Evolutionary conservation across 92 coral and sea anemone genomes (phyloP).

Genomic region (Isaurus tuberculatus): DNA sequence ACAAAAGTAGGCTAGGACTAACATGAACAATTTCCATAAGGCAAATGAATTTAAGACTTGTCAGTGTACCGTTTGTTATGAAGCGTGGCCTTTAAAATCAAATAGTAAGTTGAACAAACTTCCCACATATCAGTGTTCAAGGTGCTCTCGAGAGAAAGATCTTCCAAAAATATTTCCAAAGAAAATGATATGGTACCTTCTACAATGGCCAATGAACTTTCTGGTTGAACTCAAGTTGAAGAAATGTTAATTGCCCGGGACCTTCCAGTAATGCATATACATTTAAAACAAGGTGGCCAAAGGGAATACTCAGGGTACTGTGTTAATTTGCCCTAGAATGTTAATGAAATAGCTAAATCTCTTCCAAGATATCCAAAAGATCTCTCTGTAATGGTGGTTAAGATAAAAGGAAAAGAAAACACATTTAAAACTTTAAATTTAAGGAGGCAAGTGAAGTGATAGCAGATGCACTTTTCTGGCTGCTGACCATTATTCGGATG

Average conservation of each 20-base stretch:
- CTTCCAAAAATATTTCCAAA: not conserved
- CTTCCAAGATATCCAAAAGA: constrained; percentile 7
- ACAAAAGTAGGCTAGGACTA: constrained; percentile 8
- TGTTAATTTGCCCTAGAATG: not conserved
- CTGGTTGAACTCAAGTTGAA: constrained; percentile 6
- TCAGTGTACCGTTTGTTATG: constrained; percentile 7
- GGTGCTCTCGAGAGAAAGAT: constrained; percentile 6
- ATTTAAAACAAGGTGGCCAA: constrained; percentile 13
- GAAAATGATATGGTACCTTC: constrained; percentile 4
- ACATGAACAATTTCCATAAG: not conserved
- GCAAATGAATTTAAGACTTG: not conserved
- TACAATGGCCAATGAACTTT: not conserved
- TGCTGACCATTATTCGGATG: constrained; percentile 49
- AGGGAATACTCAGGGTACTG: constrained; percentile 2
- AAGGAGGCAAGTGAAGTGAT: not conserved
- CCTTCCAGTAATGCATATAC: constrained; percentile 2
- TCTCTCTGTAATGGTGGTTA: not conserved
- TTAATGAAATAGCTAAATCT: constrained; percentile 3
- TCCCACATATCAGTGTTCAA: not conserved
- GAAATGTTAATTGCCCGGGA: not conserved
- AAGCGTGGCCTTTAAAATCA: not conserved
- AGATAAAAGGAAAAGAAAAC: not conserved
- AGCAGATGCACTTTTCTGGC: not conserved
- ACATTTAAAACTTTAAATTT: constrained; percentile 3
- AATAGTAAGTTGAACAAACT: constrained; percentile 3